phyloP scores from a whole-genome alignment of 2,797 vertebrate species.

The Chelonia mydas region DNA sequence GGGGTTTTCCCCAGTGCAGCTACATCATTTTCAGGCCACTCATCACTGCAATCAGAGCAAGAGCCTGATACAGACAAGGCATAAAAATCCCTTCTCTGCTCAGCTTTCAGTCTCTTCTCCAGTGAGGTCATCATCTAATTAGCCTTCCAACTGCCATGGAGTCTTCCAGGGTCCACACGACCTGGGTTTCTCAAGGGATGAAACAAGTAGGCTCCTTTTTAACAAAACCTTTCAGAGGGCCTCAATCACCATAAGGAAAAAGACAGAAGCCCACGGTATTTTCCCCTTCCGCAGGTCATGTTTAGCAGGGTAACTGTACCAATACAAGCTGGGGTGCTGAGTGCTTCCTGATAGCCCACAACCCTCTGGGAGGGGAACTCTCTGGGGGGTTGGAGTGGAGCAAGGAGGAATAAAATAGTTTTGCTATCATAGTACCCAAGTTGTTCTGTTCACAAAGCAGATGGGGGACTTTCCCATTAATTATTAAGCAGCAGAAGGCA shows the following conservation, averaged over 20 bases:
- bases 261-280: not conserved
- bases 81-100: not conserved
- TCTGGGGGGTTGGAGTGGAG: not conserved
- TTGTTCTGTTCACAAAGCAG: not conserved
- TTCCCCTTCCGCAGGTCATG: not conserved
- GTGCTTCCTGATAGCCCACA: not conserved
- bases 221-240: not conserved
- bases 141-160: not conserved
- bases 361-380: too few relatives aligned
- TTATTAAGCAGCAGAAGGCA: not conserved
- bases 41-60: not conserved
- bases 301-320: not conserved
- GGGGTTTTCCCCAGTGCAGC: not conserved
- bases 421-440: not conserved
- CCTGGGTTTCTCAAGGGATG: not conserved
- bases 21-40: not conserved
- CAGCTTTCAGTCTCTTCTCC: not conserved
- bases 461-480: not conserved
- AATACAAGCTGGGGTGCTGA: too few relatives aligned
- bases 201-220: not conserved
- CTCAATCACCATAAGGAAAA: not conserved
- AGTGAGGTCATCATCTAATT: not conserved
- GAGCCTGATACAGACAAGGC: not conserved
- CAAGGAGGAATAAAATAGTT: not conserved
- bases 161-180: not conserved